Percentiles rank a stretch among this genome's conserved stretches.
Conservation (phyloP, 2,113 vertebrate species). For the Antigone vipio region DNA sequence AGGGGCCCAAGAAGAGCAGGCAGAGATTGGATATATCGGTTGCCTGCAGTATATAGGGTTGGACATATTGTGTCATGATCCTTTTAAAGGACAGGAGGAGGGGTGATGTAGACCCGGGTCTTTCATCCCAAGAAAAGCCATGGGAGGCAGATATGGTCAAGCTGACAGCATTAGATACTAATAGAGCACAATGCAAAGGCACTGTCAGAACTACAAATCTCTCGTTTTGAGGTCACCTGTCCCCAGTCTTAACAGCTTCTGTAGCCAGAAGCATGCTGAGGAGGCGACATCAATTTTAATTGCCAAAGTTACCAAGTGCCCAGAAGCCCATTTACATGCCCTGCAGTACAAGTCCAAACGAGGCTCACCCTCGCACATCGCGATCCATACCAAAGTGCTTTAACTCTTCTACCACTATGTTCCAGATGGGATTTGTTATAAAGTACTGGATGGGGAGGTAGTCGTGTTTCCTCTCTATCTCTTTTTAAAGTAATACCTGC, state of each 20-base stretch:
- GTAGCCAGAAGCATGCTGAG: background rate
- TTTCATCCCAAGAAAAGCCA: background rate
- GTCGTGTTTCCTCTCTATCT: background rate
- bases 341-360: background rate
- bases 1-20: background rate
- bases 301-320: background rate
- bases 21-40: background rate
- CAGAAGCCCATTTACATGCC: background rate
- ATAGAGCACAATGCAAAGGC: background rate
- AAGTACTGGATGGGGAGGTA: background rate
- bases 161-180: background rate
- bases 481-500: background rate
- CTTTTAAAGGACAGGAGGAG: background rate
- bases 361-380: background rate
- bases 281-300: background rate
- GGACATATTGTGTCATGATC: background rate
- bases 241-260: background rate
- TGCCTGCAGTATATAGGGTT: background rate
- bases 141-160: background rate
- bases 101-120: background rate
- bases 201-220: background rate
- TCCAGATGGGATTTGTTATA: background rate
- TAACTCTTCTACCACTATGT: background rate
- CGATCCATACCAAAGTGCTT: background rate
- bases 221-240: background rate